These are phyloP conservation scores for Pseudomyrmex dendroicus DNA, from an alignment of 1,140 invertebrate species.

Conservation along the genomic window DNA sequence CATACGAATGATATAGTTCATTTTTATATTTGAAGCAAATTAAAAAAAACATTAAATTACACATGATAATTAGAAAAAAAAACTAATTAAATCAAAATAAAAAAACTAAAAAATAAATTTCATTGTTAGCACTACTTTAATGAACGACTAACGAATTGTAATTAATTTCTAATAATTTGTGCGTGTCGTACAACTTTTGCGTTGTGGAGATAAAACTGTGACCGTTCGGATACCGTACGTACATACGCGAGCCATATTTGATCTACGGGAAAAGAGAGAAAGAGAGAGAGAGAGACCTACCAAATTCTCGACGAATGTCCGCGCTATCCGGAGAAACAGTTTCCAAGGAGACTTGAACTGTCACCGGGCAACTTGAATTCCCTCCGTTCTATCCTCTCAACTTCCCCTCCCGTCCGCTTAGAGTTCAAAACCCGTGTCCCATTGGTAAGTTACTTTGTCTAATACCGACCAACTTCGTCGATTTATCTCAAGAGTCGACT, in stretches of 20 bases:
- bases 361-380: slow-evolving; percentile 65
- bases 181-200: not conserved
- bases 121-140: not conserved
- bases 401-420: slow-evolving; percentile 8
- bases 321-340: slow-evolving; percentile 57
- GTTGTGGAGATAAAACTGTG: not conserved
- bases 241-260: slow-evolving; percentile 48
- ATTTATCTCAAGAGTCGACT: slow-evolving; percentile 66
- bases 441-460: slow-evolving; percentile 67
- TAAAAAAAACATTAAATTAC: not conserved
- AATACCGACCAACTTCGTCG: slow-evolving; percentile 66
- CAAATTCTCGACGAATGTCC: slow-evolving; percentile 62
- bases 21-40: not conserved
- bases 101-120: not conserved
- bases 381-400: slow-evolving; percentile 46
- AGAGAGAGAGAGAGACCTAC: slow-evolving; percentile 35
- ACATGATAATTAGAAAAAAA: not conserved
- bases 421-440: slow-evolving; percentile 63
- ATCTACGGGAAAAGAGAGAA: not conserved
- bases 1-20: not conserved
- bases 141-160: not conserved
- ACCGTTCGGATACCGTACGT: not conserved
- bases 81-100: not conserved
- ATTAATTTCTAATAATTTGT: not conserved
- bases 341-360: slow-evolving; percentile 65